Percentiles rank a stretch among this genome's conserved stretches.
Evolutionary conservation across 2,113 vertebrate genomes (phyloP).

Genomic region (Microcebus griseorufus): DNA sequence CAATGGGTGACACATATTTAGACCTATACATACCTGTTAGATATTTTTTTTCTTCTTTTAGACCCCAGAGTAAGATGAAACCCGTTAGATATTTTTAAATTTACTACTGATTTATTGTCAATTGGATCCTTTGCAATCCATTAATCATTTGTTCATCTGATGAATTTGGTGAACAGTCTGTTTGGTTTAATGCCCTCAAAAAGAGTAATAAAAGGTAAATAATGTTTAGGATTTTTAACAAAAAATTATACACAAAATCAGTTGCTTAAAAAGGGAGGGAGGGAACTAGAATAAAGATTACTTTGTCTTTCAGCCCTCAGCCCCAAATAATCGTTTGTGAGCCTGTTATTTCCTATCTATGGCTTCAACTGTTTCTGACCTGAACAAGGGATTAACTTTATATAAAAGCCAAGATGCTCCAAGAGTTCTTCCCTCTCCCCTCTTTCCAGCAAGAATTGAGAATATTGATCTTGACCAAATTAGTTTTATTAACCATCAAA

Average conservation of each 20-base stretch:
- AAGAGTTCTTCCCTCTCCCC: neutral
- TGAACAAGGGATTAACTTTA: neutral
- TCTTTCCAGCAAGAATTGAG: neutral
- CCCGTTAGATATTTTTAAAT: neutral
- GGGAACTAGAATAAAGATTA: neutral
- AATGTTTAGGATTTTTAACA: neutral
- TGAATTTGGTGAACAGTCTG: neutral
- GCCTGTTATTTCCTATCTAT: neutral
- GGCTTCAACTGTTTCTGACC: neutral
- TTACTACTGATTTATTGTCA: neutral
- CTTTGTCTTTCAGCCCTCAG: neutral
- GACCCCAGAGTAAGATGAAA: no score
- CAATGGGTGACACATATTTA: neutral
- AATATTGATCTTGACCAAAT: neutral
- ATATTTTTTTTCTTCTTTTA: neutral
- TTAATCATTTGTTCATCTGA: neutral
- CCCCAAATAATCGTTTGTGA: neutral
- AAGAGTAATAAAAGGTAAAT: neutral
- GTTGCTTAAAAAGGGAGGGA: neutral
- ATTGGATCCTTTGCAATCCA: neutral
- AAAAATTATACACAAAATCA: neutral
- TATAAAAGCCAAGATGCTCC: neutral
- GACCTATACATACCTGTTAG: neutral
- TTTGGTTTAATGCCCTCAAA: neutral
- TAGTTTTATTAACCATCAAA: slow-evolving; percentile 5